Base-by-base conservation (phyloP, 35 echinoderm and acorn worm species). In the Holothuria glaberrima region DNA sequence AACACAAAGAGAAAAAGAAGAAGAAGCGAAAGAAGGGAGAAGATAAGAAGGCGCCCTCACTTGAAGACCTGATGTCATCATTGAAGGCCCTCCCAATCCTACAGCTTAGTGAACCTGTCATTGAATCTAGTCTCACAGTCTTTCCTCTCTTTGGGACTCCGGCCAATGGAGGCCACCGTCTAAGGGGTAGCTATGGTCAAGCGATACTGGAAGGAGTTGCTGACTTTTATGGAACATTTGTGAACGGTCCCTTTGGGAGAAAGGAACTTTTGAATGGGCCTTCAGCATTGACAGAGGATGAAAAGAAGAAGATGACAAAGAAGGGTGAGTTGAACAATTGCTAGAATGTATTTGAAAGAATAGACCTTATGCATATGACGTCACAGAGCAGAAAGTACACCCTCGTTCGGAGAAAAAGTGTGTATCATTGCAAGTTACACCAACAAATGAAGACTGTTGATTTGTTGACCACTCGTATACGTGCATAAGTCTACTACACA, bases 1-100 rank as follows among this genome's bases (percentile, higher is more conserved):
- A 89, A 31, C 92, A 94, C 89, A 97, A 97, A 82, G 91, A 94
- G 44, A 99, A 95, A 68, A 86, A 94, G 78, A 99, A 95, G 86
- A 86, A 88, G 77, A 82, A 91, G 87, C 50, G 82, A 70, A 90
- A 89, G 79, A 70, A 82, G 50, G 29, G 72, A 61, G 48, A 92
- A 89, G 68, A 91, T 46, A 92, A 94, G 38, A 88, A 67, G 13
- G 68, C 81, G 3, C 46, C 68, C 34, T 70, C 89, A 22, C 60
- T 94, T 48, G 97, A 95, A n/a, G 94, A 93, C 17, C 50, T 99
- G 30, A 91, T 99, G 93, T 76, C 90, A 59, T 91, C 97, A 14
- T 54, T 99, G 71, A 99, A 98, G 69, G 87, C 92, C 27, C 84
- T 99, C 56, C 97, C 97, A 19, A 82, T 91, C 30, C 77, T 99